phyloP scores from a whole-genome alignment of 2,797 vertebrate genomes.

The Typhlichthys subterraneus region DNA sequence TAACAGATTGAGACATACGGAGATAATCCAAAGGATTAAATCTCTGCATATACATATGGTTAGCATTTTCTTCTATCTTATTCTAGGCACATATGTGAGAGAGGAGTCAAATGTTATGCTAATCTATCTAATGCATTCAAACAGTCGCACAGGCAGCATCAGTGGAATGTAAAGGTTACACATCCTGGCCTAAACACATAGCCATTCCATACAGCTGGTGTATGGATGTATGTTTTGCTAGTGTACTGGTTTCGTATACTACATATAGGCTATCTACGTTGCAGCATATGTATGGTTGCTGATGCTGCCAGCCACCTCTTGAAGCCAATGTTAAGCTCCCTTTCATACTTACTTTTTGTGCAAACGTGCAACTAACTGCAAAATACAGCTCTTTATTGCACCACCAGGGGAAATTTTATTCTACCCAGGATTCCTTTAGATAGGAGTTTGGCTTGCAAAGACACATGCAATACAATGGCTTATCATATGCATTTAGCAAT shows the following conservation, averaged over 20 bases:
- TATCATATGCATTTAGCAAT: background rate
- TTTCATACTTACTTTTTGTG: too few species aligned
- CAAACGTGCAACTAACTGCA: too few species aligned
- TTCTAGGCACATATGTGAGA: slow-evolving; percentile 58
- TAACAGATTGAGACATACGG: slow-evolving; percentile 75
- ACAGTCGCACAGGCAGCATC: slow-evolving; percentile 18
- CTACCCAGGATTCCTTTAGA: too few species aligned
- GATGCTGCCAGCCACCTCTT: too few species aligned
- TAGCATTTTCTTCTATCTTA: slow-evolving; percentile 68
- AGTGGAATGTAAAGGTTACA: slow-evolving; percentile 23
- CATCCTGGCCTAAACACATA: slow-evolving; percentile 7
- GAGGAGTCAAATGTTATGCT: slow-evolving; percentile 32
- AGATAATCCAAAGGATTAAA: slow-evolving; percentile 81
- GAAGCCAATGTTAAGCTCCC: too few species aligned
- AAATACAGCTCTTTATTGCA: too few species aligned
- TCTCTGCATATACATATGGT: slow-evolving; percentile 74
- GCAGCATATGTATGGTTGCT: too few species aligned
- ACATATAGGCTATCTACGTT: too few species aligned
- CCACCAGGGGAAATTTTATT: too few species aligned
- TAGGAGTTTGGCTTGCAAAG: too few species aligned
- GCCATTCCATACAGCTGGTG: background rate
- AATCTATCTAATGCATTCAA: slow-evolving; percentile 41
- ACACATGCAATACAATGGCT: too few species aligned
- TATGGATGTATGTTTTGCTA: background rate
- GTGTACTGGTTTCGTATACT: too few species aligned